These are phyloP conservation scores for Laticauda colubrina DNA, from an alignment of 2,113 vertebrate genomes.

Conservation along the genomic window DNA sequence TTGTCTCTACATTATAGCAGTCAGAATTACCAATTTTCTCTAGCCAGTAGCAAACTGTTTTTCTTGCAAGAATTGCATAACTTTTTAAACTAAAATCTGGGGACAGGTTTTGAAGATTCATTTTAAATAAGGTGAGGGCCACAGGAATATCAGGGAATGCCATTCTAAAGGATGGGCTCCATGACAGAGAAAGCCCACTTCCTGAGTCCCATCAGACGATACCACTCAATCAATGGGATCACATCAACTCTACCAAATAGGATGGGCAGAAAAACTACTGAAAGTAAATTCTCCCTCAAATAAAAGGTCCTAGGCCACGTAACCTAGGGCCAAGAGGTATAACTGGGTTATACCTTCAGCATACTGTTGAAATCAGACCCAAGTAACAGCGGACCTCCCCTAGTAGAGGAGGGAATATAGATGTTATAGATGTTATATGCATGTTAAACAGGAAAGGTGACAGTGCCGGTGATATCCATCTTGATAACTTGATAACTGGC, in stretches of 20 bases:
- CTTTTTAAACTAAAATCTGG: neutral
- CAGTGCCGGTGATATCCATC: neutral
- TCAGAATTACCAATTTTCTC: neutral
- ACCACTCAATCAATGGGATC: neutral
- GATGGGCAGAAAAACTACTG: neutral
- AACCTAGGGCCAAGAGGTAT: neutral
- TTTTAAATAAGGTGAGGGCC: neutral
- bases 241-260: neutral
- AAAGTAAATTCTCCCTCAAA: neutral
- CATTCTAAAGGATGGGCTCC: neutral
- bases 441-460: neutral
- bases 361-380: neutral
- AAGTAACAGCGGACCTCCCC: neutral
- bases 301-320: neutral
- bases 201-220: neutral
- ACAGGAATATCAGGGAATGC: neutral
- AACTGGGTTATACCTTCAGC: neutral
- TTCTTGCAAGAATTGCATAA: neutral
- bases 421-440: neutral
- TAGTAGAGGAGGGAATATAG: no score
- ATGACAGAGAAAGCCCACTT: neutral
- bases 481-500: neutral
- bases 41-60: neutral
- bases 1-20: neutral
- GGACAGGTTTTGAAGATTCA: neutral